Base-by-base conservation (phyloP, 2,113 vertebrate species). In the Gila orcuttii region DNA sequence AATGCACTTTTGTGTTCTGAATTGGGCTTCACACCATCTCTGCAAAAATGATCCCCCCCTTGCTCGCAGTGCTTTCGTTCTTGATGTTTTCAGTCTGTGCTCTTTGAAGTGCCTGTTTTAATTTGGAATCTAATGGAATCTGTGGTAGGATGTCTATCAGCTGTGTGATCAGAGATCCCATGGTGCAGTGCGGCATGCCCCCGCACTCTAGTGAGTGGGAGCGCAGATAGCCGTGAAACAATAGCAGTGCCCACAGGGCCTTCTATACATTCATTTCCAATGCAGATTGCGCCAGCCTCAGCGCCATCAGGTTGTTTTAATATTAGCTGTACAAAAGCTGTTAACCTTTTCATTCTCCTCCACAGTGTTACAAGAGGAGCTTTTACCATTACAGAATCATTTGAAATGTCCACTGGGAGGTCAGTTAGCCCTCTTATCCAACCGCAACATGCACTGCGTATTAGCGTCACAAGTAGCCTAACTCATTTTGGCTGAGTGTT, bases 51-150 rank as follows among this genome's bases (percentile, higher is more conserved):
- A 13, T 66, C 59, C 47, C 15, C 52, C 47, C 15, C 89, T 90
- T 89, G 86, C 87, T 90, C 85, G 91, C 89, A 68, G 85, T 90
- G 88, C 91, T 91, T 92, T 90, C 28, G n/a, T 91, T 92, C 88
- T 91, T 91, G 90, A 88, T 88, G 91, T 89, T 90, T 90, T 90
- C 90, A 92, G 89, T 62, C 88, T 85, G 86, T 85, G 86, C 71
- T 87, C 93, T 95, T 95, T 95, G 94, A 95, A 94, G 93, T 95
- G 92, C 90, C 90, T 90, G 91, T 91, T 94, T 95, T 95, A 94
- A 95, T 95, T 95, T 94, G 89, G 90, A 93, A 93, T 92, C 93
- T 94, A 94, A 94, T 94, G 92, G 92, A 94, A 94, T 94, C 93
- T 91, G 90, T 89, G 90, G 89, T 87, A 90, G 90, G 87, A 89